Evolutionary conservation across 2,888 invertebrate species (phyloP).

Genomic region (Cantharis rufa): DNA sequence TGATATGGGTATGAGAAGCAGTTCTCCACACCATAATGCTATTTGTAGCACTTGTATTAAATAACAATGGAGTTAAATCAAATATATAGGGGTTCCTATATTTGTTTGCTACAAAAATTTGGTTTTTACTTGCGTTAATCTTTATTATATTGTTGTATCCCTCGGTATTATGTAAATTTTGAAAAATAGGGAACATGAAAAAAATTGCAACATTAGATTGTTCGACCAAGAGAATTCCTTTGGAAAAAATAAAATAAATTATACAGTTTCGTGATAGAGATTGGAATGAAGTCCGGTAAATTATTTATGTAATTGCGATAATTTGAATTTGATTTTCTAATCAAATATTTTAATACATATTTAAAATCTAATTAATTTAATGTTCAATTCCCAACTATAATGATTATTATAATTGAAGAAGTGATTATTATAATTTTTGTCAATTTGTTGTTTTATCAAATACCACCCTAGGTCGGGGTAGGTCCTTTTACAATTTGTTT

Average conservation of each 20-base stretch:
- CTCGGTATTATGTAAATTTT: neutral
- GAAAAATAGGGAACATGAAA: neutral
- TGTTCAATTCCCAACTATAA: too few relatives aligned
- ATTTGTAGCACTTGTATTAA: conserved; percentile 27
- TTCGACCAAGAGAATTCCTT: neutral
- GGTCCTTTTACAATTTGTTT: too few relatives aligned
- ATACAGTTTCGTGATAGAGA: neutral
- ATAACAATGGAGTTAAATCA: conserved; percentile 28
- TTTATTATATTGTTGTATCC: neutral
- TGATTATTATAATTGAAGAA: too few relatives aligned
- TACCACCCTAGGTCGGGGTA: too few relatives aligned
- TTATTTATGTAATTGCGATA: too few relatives aligned
- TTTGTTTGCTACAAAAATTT: conserved; percentile 9
- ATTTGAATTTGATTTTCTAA: too few relatives aligned
- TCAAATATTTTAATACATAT: too few relatives aligned
- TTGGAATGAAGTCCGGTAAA: neutral
- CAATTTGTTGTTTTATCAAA: too few relatives aligned
- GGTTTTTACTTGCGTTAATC: conserved; percentile 1
- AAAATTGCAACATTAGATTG: neutral
- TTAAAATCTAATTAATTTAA: too few relatives aligned
- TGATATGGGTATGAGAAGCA: conserved; percentile 21
- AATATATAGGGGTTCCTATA: conserved; percentile 24
- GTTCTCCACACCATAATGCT: conserved; percentile 22
- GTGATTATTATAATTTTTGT: too few relatives aligned
- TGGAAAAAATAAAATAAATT: neutral